These are phyloP conservation scores for Bacillus rossius DNA, from an alignment of 1,140 invertebrate species.

Conservation along the genomic window DNA sequence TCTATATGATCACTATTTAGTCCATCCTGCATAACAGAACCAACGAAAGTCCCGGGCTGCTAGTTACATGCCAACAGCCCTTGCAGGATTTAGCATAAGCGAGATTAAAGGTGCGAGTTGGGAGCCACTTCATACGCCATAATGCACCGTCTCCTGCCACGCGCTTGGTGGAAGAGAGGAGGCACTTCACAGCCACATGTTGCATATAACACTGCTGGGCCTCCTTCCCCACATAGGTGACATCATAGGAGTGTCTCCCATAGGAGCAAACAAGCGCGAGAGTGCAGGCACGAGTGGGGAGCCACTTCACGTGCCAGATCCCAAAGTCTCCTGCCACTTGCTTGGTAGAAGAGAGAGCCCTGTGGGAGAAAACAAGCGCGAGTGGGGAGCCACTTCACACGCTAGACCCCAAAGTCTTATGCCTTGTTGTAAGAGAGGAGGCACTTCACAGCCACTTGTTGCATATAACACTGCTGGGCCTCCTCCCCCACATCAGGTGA, in stretches of 20 bases:
- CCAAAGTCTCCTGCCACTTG: not conserved
- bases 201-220: slow-evolving; percentile 57
- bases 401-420: not conserved
- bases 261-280: no score
- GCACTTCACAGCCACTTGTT: slow-evolving; percentile 58
- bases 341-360: not conserved
- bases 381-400: no score
- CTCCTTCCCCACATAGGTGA: slow-evolving; percentile 85
- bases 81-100: no score
- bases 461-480: slow-evolving; percentile 57
- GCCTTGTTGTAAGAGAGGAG: not conserved
- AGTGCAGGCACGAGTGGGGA: no score
- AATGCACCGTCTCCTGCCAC: not conserved
- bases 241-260: slow-evolving; percentile 91
- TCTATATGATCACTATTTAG: no score
- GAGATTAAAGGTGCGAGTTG: no score
- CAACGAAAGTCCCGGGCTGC: no score
- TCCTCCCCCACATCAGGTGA: slow-evolving; percentile 85
- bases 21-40: no score
- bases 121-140: no score
- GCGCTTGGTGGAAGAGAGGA: not conserved
- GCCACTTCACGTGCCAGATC: no score
- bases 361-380: no score
- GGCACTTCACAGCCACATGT: slow-evolving; percentile 55
- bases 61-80: no score